These are phyloP conservation scores for Leucosticte australis DNA, from an alignment of 2,113 vertebrate genomes.

Conservation along the genomic window DNA sequence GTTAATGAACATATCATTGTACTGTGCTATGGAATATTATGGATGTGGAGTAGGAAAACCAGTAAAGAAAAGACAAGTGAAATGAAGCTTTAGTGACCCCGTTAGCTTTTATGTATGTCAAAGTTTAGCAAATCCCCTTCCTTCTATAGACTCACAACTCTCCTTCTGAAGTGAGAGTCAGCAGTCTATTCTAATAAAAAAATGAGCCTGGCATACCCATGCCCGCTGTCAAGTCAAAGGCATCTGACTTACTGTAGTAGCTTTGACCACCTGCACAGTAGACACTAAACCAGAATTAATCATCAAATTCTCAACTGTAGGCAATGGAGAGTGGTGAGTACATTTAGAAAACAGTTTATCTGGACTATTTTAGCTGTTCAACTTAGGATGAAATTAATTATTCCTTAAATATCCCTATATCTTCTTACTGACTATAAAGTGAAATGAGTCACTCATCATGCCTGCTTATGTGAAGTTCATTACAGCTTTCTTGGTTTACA, in stretches of 20 bases:
- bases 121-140: neutral
- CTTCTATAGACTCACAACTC: neutral
- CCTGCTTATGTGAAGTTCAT: neutral
- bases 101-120: neutral
- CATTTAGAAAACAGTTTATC: neutral
- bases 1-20: neutral
- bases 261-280: neutral
- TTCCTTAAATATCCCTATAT: neutral
- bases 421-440: neutral
- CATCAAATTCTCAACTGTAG: neutral
- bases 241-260: neutral
- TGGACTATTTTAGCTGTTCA: neutral
- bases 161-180: neutral
- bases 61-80: neutral
- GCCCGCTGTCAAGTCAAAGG: neutral
- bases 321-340: neutral
- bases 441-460: neutral
- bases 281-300: neutral
- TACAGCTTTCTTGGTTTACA: neutral
- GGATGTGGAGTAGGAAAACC: neutral
- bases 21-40: neutral
- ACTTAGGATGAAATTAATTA: neutral
- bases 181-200: neutral
- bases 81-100: neutral
- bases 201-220: neutral